Evolutionary conservation across 1,140 invertebrate species (phyloP).

Genomic region (Leptonema lineaticorne): DNA sequence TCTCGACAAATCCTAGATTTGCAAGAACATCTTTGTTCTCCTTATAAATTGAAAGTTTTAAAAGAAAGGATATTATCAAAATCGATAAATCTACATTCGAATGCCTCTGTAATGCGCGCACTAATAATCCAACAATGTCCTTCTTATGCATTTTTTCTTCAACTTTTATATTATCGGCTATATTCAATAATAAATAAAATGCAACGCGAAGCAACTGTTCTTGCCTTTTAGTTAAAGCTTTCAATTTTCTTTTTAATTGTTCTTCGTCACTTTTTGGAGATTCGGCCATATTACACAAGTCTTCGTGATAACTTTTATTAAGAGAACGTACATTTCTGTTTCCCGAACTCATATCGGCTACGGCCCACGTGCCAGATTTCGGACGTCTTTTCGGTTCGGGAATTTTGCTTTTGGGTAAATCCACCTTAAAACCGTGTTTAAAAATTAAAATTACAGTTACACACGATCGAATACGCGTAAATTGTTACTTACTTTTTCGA

Average conservation of each 20-base stretch:
- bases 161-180: conserved; percentile 91
- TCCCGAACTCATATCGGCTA: conserved; percentile 51
- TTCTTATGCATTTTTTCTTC: conserved; percentile 98
- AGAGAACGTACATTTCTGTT: conserved; percentile 57
- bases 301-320: conserved; percentile 66
- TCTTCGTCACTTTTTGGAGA: conserved; percentile 77
- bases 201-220: conserved; percentile 86
- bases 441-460: not conserved
- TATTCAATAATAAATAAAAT: conserved; percentile 91
- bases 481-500: conserved; percentile 47
- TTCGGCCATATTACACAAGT: conserved; percentile 57
- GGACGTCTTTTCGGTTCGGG: conserved; percentile 66
- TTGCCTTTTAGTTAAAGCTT: conserved; percentile 83
- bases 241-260: conserved; percentile 75
- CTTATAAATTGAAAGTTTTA: conserved; percentile 91
- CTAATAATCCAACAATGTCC: conserved; percentile 84
- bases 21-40: conserved; percentile 95
- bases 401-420: conserved; percentile 65
- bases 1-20: conserved; percentile 71
- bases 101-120: conserved; percentile 85
- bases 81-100: conserved; percentile 84
- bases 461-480: not conserved
- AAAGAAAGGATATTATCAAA: conserved; percentile 90
- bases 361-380: conserved; percentile 66
- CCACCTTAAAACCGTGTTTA: conserved; percentile 41